Base-by-base conservation (phyloP, 2,113 vertebrate species). In the Amia ocellicauda region DNA sequence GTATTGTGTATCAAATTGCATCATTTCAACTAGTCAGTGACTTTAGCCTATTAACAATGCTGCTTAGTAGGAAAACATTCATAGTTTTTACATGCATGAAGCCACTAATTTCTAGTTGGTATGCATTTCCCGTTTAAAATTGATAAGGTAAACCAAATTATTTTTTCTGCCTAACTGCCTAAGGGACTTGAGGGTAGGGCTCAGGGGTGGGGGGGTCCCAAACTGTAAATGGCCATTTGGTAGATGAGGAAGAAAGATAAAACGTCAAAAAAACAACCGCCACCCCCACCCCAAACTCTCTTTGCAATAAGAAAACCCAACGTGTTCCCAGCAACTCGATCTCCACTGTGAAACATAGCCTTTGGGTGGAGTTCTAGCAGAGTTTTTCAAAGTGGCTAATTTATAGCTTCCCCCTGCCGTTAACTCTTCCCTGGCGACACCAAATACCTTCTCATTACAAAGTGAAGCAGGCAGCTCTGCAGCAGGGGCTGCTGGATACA, bases 381-480 rank as follows among this genome's bases (percentile, higher is more conserved):
- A 63, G 49, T 66, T 68, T 67, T 63, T 69, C 43, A 28, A 72
- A 56, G 31, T 27, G 59, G 58, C 60, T 85, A 80, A 87, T 86
- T 85, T 85, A 86, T 85, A 79, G 75, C 76, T 82, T 85, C 78
- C 72, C n/a, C 73, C 71, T 70, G 76, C 74, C 81, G 76, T 80
- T 70, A 75, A 80, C 80, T 80, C 78, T 74, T 80, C 75, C 76
- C 74, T 75, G 43, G 75, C 83, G 80, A 86, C 81, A 87, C 85
- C 83, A 87, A 79, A 88, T 80, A 85, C 81, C 78, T 83, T 81
- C 80, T 87, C 76, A 85, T 84, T 83, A 85, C 77, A 84, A 84
- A 82, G 40, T 22, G 43, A 29, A 23, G 7, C 19, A 31, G 64
- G 31, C 67, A 83, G 68, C n/a, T n/a, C n/a, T n/a, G n/a, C 63